A percentile compares a stretch with the other conserved stretches of the same genome.
phyloP scores from a whole-genome alignment of 37 sponge, comb jelly and placozoan species.

The Halichondria panicea region DNA sequence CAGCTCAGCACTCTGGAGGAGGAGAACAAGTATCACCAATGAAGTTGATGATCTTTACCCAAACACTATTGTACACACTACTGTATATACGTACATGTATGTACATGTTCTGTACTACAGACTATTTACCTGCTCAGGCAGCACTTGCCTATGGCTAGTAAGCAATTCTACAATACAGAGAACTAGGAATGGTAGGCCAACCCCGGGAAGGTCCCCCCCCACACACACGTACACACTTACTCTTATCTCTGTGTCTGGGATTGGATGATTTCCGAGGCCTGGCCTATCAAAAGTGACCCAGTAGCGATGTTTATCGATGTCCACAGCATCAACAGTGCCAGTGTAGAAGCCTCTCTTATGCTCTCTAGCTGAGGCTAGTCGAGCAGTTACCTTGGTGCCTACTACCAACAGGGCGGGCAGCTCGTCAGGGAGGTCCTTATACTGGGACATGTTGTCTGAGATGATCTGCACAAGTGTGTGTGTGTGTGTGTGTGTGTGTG shows the following conservation, averaged over 20 bases:
- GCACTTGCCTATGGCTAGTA: too few species aligned
- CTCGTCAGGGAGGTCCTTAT: conserved; percentile 83
- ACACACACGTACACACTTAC: too few species aligned
- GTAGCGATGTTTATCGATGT: conserved; percentile 66
- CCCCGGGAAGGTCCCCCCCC: too few species aligned
- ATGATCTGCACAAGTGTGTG: conserved; percentile 45
- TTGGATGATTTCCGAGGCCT: conserved; percentile 70
- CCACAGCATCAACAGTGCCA: conserved; percentile 88
- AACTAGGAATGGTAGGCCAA: too few species aligned
- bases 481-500: too few species aligned
- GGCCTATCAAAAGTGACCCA: conserved; percentile 88
- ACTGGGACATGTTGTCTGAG: conserved; percentile 42
- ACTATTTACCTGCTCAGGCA: too few species aligned
- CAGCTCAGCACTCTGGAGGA: conserved; percentile 39
- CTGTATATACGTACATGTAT: too few species aligned
- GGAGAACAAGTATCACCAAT: background rate
- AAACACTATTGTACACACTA: too few species aligned
- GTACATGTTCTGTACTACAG: too few species aligned
- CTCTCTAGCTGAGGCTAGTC: conserved; percentile 35
- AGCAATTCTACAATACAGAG: too few species aligned
- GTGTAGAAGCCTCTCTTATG: conserved; percentile 66
- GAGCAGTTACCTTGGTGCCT: conserved; percentile 87
- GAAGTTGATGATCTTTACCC: too few species aligned
- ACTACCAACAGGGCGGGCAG: conserved; percentile 80
- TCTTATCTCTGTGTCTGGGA: conserved; percentile 76